Conservation (phyloP, 2,113 vertebrate species). For the Phaethon lepturus region DNA sequence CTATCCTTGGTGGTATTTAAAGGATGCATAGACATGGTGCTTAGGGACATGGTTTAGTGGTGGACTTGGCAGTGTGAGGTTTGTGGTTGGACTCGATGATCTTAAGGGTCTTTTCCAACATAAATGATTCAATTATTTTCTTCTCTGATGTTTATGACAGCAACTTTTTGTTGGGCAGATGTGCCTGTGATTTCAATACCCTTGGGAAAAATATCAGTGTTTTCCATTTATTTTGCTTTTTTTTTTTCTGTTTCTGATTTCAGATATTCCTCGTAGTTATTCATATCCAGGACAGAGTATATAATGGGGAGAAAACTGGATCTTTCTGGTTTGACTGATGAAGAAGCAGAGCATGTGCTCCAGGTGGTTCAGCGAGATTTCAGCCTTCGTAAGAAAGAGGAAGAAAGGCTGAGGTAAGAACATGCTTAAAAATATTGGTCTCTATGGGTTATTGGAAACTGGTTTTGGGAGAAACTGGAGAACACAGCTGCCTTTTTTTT, state of each 20-base stretch:
- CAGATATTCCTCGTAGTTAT: constrained; percentile 32
- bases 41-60: no score
- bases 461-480: neutral
- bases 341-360: constrained; percentile 93
- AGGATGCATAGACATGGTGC: neutral
- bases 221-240: neutral
- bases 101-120: neutral
- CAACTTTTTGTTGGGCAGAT: neutral
- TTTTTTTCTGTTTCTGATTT: constrained; percentile 4
- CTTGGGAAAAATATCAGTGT: neutral
- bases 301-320: constrained; percentile 95
- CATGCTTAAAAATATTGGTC: neutral
- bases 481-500: neutral
- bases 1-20: neutral
- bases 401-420: constrained; percentile 91
- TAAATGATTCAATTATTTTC: neutral
- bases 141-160: neutral
- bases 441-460: neutral
- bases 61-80: neutral
- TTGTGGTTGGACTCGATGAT: neutral
- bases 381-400: constrained; percentile 93
- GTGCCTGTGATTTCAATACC: neutral
- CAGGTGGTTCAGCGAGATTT: constrained; percentile 96
- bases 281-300: neutral
- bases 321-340: constrained; percentile 91